Conservation (phyloP, 2,797 vertebrate genomes). For the Rhinatrema bivittatum region DNA sequence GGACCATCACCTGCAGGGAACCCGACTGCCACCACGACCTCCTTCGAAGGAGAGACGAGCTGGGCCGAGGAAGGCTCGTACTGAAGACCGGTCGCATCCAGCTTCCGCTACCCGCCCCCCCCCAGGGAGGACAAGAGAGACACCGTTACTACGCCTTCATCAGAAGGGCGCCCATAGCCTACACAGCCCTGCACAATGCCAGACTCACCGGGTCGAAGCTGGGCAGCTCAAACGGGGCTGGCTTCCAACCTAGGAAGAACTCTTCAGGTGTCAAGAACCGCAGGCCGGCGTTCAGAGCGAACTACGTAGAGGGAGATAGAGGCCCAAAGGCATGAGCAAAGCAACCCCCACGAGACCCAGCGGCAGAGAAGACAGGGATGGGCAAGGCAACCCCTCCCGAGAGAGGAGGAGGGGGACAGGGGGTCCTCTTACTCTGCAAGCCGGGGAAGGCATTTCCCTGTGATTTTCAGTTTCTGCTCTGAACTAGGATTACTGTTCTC, state of each 20-base stretch:
- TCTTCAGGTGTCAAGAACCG: constrained; percentile 81
- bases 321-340: constrained; percentile 39
- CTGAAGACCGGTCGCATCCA: constrained; percentile 36
- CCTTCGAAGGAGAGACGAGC: constrained; percentile 54
- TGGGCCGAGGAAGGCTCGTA: constrained; percentile 60
- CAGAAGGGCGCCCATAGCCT: too few species aligned
- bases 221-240: constrained; percentile 63
- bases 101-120: constrained; percentile 54
- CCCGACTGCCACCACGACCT: constrained; percentile 78
- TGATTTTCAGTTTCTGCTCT: too few species aligned
- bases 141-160: background rate
- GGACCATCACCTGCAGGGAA: constrained; percentile 75
- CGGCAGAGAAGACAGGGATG: too few species aligned
- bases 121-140: rapidly evolving
- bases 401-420: too few species aligned
- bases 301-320: constrained; percentile 48
- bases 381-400: too few species aligned
- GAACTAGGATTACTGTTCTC: too few species aligned
- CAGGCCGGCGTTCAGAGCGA: constrained; percentile 75
- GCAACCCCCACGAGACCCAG: background rate
- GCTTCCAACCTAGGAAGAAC: constrained; percentile 78
- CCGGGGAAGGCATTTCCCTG: too few species aligned
- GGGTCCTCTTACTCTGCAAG: too few species aligned
- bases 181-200: too few species aligned
- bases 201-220: constrained; percentile 74